These are phyloP conservation scores for Chelonoidis abingdonii DNA, from an alignment of 2,113 vertebrate species.

Conservation along the genomic window DNA sequence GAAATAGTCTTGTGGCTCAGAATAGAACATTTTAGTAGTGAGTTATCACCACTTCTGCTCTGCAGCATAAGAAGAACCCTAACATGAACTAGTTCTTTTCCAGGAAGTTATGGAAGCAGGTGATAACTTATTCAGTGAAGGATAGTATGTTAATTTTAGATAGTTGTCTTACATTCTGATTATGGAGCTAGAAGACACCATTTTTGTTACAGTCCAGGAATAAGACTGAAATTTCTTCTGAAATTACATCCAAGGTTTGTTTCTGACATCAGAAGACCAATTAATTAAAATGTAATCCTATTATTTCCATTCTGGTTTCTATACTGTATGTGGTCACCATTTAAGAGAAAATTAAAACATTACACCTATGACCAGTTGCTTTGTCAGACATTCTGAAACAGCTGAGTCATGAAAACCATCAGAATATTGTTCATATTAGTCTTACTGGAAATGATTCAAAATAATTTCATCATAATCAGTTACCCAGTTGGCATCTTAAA, in stretches of 20 bases:
- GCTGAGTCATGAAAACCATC: background rate
- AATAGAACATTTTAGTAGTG: background rate
- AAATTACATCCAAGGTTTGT: background rate
- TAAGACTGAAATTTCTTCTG: conserved; percentile 8
- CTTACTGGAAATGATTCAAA: background rate
- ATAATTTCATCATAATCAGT: background rate
- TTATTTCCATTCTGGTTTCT: background rate
- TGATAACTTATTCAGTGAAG: background rate
- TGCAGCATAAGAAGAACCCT: background rate
- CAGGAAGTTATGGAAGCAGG: background rate
- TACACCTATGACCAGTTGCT: background rate
- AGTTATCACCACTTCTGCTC: background rate
- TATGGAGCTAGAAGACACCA: background rate
- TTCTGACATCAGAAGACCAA: background rate
- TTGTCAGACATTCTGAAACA: background rate
- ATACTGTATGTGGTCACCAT: background rate
- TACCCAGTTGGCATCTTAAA: background rate
- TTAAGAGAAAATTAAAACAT: background rate
- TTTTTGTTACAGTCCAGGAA: background rate
- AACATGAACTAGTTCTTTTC: background rate
- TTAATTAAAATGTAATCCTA: background rate
- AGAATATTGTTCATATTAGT: background rate
- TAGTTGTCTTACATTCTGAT: background rate
- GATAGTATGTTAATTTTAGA: background rate
- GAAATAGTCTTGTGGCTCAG: background rate